Base-by-base conservation (phyloP, 1,140 invertebrate genomes). In the Drosophila cardini region DNA sequence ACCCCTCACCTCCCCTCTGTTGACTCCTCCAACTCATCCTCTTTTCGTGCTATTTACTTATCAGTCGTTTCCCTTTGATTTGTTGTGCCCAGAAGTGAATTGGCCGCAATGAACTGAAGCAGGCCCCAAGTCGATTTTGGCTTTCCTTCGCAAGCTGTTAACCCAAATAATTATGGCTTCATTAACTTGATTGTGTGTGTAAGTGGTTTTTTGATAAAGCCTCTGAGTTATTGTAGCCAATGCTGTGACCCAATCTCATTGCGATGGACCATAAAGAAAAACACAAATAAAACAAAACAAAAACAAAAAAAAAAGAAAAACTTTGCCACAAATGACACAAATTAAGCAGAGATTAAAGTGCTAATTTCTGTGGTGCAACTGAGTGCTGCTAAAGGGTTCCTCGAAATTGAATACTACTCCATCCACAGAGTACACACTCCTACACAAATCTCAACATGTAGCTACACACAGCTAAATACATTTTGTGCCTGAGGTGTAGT, bases 101-200 rank as follows among this genome's bases (percentile, higher is more conserved):
- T 72, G 82, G 83, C 83, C 72, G 52, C 76, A 79, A 76, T 79
- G 48, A 73, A 76, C 55, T 68, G 61, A 85, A 67, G 34, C 56
- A 72, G 73, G 32, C 42, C 48, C 48, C 7, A 7, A 36, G 52
- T 32, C 16, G 30, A 30, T 63, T 26, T 57, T 45, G 53, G 36
- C 26, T 60, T 62, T 45, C 16, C 55, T 76, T 80, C 74, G 73
- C 80, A 89, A 89, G 84, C 84, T 89, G 84, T 89, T 89, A 90
- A 89, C 84, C 84, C 84, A 89, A 89, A 89, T 89, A 89, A 89
- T 89, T 89, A 89, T 85, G 80, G 84, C 84, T 89, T 89, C 84
- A 89, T 89, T 89, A 89, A 89, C 67, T 89, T 89, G 76, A 89
- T 89, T 89, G 84, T 89, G 79, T 87, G 84, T 87, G 84, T 84